Base-by-base conservation (phyloP, 2,888 invertebrate genomes). In the Nomada fabriciana region DNA sequence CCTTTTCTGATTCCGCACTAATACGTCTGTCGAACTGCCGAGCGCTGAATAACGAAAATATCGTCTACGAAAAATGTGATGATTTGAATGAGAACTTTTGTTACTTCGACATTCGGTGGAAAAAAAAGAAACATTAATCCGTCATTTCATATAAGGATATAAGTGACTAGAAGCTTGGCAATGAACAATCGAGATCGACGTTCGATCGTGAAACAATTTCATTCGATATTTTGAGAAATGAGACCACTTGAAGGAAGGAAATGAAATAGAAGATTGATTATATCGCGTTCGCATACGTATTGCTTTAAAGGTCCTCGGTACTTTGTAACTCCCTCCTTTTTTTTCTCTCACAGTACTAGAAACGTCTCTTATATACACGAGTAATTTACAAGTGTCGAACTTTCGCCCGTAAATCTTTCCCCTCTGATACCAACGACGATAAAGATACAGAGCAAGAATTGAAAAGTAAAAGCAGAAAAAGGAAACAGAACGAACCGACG, bases 341-440 rank as follows among this genome's bases (percentile, higher is more conserved):
- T 70, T 67, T 73, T 61, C 55, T 67, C 60, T 74, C 60, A 61
- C 73, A 53, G 71, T 42, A 50, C 25, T 64, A 63, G 79, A 88
- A 89, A 89, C 82, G 59, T 60, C 47, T 55, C 82, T 88, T 86
- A 91, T 91, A 69, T 92, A 92, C 92, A 92, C 83, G 88, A 88
- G 88, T 89, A 91, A 91, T 92, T 91, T 91, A 92, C 90, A 91
- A 88, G 60, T 83, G 88, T 90, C 88, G 85, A 91, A 90, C 88
- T 91, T 87, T 89, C 89, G 80, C 88, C 80, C 47, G 57, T 47
- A 76, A 81, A 90, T 90, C 91, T 89, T 92, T 91, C 91, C 92
- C 91, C 90, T 90, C 89, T 87, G 90, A 91, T 91, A 91, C 92
- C 92, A 90, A 91, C 42, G 42, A 15, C 20, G 55, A 55, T 47